phyloP scores from a whole-genome alignment of 2,888 invertebrate genomes.

The Latrodectus hesperus region DNA sequence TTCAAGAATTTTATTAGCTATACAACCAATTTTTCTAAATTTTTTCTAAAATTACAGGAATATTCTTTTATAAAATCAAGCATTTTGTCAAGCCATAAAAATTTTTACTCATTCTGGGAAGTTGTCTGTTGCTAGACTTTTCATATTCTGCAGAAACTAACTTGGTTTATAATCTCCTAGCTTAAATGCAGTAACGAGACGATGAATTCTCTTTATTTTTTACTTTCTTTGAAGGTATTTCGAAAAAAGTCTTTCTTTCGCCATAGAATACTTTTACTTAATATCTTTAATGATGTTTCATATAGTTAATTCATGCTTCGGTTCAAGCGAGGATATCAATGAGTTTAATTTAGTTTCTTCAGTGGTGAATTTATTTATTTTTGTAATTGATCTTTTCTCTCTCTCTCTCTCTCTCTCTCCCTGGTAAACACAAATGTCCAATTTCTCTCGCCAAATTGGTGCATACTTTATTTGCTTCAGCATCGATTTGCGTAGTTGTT shows the following conservation, averaged over 20 bases:
- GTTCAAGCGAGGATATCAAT: constrained; percentile 5
- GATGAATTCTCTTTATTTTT: not conserved
- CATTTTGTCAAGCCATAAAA: not conserved
- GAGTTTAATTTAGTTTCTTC: not conserved
- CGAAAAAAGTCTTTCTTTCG: too few species aligned
- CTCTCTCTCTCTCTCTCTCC: not conserved
- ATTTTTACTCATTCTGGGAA: not conserved
- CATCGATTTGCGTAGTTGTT: too few species aligned
- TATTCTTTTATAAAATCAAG: not conserved
- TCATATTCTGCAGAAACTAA: not conserved
- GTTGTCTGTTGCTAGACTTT: constrained; percentile 1
- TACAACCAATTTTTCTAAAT: not conserved
- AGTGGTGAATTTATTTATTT: constrained; percentile 7
- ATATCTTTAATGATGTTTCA: not conserved
- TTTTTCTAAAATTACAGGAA: not conserved
- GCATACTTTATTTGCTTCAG: too few species aligned
- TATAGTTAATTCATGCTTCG: not conserved
- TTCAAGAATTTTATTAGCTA: too few species aligned
- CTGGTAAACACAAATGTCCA: not conserved
- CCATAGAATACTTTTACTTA: too few species aligned
- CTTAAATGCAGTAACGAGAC: not conserved
- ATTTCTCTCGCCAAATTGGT: not conserved
- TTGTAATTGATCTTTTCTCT: too few species aligned
- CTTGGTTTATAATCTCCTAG: not conserved
- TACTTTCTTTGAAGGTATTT: too few species aligned